Base-by-base conservation (phyloP, 2,113 vertebrate species). In the Corythaixoides concolor region DNA sequence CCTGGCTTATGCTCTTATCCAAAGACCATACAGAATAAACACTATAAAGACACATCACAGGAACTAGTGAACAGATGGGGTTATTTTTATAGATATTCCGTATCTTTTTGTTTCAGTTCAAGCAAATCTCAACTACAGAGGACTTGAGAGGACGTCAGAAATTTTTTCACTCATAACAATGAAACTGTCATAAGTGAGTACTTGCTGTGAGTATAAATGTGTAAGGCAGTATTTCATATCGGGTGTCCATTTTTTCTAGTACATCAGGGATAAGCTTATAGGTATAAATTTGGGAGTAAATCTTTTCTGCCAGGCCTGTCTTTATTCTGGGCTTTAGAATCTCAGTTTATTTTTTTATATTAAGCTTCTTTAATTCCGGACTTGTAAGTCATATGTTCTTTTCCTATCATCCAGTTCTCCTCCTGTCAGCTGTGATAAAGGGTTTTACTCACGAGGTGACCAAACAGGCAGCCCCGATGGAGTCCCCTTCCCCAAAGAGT, bases 401-500 rank as follows among this genome's bases (percentile, higher is more conserved):
- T 70, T 84, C 49, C 76, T 66, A 0, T n/a, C 85, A 86, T 26
- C 69, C 85, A 49, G 83, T 72, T 89, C 74, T 90, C 60, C 84
- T 94, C 28, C 88, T 88, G 96, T 11, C 94, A 95, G 89, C 56
- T 22, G 33, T 64, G 93, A 92, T 58, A 69, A 75, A 94, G 89
- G 90, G 91, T 82, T 87, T 70, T 47, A 4, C 8, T 52, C 60
- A 39, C 1, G 10, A 64, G 77, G 62, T 68, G 85, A 74, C 15
- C 0, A 0, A 74, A 32, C 64, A 77, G 73, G 66, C 1, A 16
- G 80, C 41, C 66, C 73, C 70, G 9, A 0, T 6, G 32, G 69
- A 66, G 72, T 39, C 66, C 81, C 75, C 78, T 26, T 56, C 56
- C 88, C 75, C 11, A 1, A 12, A 41, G 24, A 12, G 7, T 0